These are phyloP conservation scores for Nowickia ferox DNA, from an alignment of 2,888 invertebrate species.

Conservation along the genomic window DNA sequence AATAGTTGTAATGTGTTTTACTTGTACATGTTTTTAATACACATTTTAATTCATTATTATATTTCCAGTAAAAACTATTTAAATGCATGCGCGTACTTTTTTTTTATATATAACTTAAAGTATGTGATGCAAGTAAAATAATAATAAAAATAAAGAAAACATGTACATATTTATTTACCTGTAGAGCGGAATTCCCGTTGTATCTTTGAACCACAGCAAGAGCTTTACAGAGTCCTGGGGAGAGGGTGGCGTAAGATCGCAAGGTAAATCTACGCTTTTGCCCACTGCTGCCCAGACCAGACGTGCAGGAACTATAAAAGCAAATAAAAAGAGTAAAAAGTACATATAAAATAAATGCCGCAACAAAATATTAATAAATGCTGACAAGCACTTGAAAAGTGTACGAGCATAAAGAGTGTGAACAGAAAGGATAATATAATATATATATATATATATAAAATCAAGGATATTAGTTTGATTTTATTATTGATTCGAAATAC, in stretches of 20 bases:
- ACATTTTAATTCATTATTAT: too few relatives aligned
- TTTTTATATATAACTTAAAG: not conserved
- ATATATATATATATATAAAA: conserved; percentile 27
- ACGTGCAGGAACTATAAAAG: conserved; percentile 86
- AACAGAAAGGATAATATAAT: not conserved
- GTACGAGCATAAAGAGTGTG: not conserved
- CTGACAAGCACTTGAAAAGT: not conserved
- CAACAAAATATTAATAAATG: conserved; percentile 51
- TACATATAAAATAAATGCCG: conserved; percentile 8
- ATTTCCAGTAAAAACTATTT: not conserved
- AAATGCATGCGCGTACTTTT: not conserved
- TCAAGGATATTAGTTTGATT: conserved; percentile 62
- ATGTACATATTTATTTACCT: conserved; percentile 85
- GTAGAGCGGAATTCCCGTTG: conserved; percentile 92
- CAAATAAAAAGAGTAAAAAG: conserved; percentile 20
- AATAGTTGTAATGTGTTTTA: not conserved
- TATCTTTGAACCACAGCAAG: conserved; percentile 95
- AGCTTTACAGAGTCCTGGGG: conserved; percentile 89
- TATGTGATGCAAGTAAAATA: not conserved
- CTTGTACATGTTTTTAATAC: not conserved
- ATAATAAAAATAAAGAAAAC: not conserved
- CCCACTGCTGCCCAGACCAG: conserved; percentile 91
- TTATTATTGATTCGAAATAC: conserved; percentile 48
- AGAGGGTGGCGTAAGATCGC: conserved; percentile 90
- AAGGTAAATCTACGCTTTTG: conserved; percentile 90